Conservation (phyloP, 1,140 invertebrate species). For the Maniola jurtina region DNA sequence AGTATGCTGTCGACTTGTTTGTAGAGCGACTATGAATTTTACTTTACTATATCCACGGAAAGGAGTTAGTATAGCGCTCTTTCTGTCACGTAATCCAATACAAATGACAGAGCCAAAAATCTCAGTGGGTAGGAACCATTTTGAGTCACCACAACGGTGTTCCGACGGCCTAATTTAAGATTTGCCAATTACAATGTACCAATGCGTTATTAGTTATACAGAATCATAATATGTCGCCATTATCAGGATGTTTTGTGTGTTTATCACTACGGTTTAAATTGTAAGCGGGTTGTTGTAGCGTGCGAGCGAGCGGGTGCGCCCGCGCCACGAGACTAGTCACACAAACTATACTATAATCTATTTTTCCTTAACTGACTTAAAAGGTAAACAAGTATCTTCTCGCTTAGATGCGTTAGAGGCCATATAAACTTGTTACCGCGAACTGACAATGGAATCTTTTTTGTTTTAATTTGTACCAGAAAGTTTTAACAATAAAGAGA, state of each 20-base stretch:
- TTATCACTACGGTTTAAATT: conserved; percentile 17
- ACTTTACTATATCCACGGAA: too few species aligned
- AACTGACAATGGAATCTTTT: too few species aligned
- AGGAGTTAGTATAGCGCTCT: too few species aligned
- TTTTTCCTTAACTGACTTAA: neutral
- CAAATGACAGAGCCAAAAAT: too few species aligned
- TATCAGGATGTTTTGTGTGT: conserved; percentile 27
- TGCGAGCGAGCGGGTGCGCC: conserved; percentile 11
- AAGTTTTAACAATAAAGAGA: too few species aligned
- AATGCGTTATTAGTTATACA: conserved; percentile 24
- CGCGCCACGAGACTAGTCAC: neutral
- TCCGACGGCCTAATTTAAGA: conserved; percentile 25
- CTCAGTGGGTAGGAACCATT: too few species aligned
- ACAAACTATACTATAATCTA: neutral
- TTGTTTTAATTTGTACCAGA: too few species aligned
- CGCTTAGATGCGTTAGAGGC: too few species aligned
- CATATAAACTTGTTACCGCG: too few species aligned
- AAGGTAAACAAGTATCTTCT: too few species aligned
- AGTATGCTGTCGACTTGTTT: neutral
- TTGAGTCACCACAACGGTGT: neutral
- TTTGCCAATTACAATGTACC: conserved; percentile 28
- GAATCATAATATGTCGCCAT: neutral
- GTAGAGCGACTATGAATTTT: neutral
- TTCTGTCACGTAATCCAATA: neutral
- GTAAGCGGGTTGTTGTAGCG: conserved; percentile 15